These are phyloP conservation scores for Fissipunctia ypsillon DNA, from an alignment of 2,888 invertebrate genomes.

Conservation along the genomic window DNA sequence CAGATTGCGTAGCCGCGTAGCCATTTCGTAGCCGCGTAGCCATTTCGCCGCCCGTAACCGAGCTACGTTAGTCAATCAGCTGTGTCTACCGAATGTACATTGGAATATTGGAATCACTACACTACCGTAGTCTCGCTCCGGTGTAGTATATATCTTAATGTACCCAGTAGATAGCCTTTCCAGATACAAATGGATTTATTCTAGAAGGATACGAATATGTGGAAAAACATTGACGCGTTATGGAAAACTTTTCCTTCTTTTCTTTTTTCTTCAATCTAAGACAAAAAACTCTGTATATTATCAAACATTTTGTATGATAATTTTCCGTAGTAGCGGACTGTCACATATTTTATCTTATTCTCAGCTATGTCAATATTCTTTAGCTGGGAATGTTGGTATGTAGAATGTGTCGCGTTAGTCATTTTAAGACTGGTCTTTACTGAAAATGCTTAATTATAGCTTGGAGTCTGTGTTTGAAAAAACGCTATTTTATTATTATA, in stretches of 20 bases:
- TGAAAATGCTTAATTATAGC: conserved; percentile 8
- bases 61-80: conserved; percentile 61
- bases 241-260: conserved; percentile 18
- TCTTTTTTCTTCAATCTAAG: conserved; percentile 8
- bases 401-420: conserved; percentile 76
- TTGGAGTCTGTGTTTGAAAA: too few relatives aligned
- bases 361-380: conserved; percentile 81
- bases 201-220: conserved; percentile 9
- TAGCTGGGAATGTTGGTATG: conserved; percentile 76
- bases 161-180: conserved; percentile 23
- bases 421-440: conserved; percentile 73
- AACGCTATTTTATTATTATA: too few relatives aligned
- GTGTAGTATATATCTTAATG: conserved; percentile 40
- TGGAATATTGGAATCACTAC: conserved; percentile 55
- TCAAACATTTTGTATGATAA: conserved; percentile 79
- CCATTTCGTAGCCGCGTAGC: conserved; percentile 52
- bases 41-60: conserved; percentile 49
- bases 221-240: conserved; percentile 7
- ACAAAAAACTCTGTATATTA: conserved; percentile 75
- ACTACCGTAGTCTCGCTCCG: conserved; percentile 26
- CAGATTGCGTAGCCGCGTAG: conserved; percentile 60
- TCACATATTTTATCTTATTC: conserved; percentile 78
- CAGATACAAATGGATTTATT: conserved; percentile 17
- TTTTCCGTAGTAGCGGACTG: conserved; percentile 77
- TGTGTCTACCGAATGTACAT: conserved; percentile 57